Evolutionary conservation across 2,113 vertebrate genomes (phyloP), one percentile per base, ranked within the genome.

Genomic region (Motacilla alba): DNA sequence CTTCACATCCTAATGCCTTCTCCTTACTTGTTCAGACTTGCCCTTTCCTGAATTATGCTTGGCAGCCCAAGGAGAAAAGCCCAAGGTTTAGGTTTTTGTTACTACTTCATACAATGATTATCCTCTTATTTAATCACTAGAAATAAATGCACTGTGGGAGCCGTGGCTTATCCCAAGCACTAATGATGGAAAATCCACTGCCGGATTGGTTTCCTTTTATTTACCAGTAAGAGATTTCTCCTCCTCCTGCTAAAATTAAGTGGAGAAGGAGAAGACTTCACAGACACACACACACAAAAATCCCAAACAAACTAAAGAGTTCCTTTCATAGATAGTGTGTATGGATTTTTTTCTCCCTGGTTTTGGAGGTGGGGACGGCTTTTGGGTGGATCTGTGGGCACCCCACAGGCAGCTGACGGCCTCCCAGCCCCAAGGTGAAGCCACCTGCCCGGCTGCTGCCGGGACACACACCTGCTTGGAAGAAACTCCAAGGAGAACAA

Each of bases 11-110:
- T 37, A 52, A 69, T 55, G 76, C 69, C 37, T 52, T 14, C n/a
- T 37, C 80, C 59, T 49, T 23, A 52, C 97, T 95, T 96, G 97
- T 94, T 86, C 86, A 74, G 96, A 85, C 97, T 83, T 97, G 97
- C 67, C 97, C 84, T 70, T 66, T 74, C 33, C 74, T 1, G 2
- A 89, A 74, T 90, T 78, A 82, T 5, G 21, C 75, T 30, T 55
- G 87, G 63, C 87, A 76, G 82, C 53, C 66, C 90, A 85, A 76
- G 83, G 43, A 95, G 83, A 94, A 92, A 96, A 96, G 26, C 64
- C 63, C 64, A 90, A 82, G 87, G 58, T 94, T 75, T 39, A 27
- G 35, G 79, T 3, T 83, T 86, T 85, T 83, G 64, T 52, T 89
- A 53, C 53, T 66, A 18, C 87, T 94, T 89, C 70, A 90, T 70